phyloP scores from a whole-genome alignment of 2,113 vertebrate species.

The Caracal caracal region DNA sequence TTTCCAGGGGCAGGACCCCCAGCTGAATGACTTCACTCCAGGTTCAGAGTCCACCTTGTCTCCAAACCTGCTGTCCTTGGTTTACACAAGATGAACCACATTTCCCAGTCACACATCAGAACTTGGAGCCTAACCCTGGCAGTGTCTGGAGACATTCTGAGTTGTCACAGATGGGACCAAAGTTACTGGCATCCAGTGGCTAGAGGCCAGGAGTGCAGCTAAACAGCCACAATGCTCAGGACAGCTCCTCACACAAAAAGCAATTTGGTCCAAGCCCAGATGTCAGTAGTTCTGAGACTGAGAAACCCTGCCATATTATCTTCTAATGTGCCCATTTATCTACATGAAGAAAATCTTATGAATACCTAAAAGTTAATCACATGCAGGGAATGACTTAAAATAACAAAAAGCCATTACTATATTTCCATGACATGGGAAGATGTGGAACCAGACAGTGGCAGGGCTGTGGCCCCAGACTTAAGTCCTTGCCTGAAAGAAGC shows the following conservation, averaged over 20 bases:
- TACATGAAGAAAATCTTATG: background rate
- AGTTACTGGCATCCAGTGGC: background rate
- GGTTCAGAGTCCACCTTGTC: no score
- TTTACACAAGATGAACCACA: background rate
- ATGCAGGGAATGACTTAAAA: background rate
- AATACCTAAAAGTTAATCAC: background rate
- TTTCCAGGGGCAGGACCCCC: background rate
- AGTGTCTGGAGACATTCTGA: background rate
- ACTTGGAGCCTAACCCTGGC: background rate
- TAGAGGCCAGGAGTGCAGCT: background rate
- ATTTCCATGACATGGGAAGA: background rate
- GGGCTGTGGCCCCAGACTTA: background rate
- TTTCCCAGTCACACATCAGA: background rate
- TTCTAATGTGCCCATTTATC: background rate
- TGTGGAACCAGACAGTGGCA: background rate
- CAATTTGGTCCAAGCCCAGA: background rate
- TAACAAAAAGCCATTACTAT: background rate
- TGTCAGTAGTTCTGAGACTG: accelerated
- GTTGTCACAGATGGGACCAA: background rate
- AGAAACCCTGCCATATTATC: background rate
- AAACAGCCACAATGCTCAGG: no score
- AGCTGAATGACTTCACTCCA: background rate
- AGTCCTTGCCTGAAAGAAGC: no score
- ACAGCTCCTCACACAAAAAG: background rate
- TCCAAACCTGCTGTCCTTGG: background rate